Evolutionary conservation across 1,140 invertebrate species (phyloP).

Genomic region (Zophobas morio): DNA sequence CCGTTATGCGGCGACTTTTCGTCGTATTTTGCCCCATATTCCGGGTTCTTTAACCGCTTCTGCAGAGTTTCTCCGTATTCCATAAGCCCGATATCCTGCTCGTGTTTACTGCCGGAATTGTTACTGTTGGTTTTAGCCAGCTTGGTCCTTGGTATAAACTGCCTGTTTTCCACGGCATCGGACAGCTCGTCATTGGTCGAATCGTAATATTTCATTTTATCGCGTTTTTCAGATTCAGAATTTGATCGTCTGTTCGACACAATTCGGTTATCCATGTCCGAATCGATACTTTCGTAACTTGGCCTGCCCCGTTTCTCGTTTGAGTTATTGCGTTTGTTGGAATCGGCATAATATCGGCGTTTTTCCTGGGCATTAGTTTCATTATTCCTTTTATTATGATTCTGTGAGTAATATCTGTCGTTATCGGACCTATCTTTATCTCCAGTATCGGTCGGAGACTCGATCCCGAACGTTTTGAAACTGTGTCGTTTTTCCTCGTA

Average conservation of each 20-base stretch:
- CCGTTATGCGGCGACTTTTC: conserved; percentile 71
- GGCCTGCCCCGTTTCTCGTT: conserved; percentile 68
- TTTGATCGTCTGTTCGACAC: conserved; percentile 65
- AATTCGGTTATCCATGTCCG: conserved; percentile 67
- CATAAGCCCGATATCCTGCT: conserved; percentile 66
- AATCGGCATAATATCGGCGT: conserved; percentile 57
- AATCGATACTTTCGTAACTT: conserved; percentile 64
- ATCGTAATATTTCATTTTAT: conserved; percentile 68
- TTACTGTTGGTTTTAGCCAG: conserved; percentile 71
- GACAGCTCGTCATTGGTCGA: conserved; percentile 73
- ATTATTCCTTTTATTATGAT: conserved; percentile 68
- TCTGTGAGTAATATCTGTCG: conserved; percentile 68
- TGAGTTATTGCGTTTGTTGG: conserved; percentile 64
- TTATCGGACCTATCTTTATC: conserved; percentile 67
- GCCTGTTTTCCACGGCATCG: conserved; percentile 72
- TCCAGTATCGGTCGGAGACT: conserved; percentile 57
- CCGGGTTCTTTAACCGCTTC: conserved; percentile 67
- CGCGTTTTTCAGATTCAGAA: conserved; percentile 65
- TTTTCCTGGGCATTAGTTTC: conserved; percentile 68
- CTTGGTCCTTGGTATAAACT: conserved; percentile 80
- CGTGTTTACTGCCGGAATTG: conserved; percentile 53
- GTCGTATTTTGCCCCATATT: conserved; percentile 70
- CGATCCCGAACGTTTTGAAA: conserved; percentile 65
- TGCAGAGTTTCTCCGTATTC: conserved; percentile 68
- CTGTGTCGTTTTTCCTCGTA: conserved; percentile 56